phyloP scores from a whole-genome alignment of 2,888 invertebrate species.

The Onthophagus sagittarius region DNA sequence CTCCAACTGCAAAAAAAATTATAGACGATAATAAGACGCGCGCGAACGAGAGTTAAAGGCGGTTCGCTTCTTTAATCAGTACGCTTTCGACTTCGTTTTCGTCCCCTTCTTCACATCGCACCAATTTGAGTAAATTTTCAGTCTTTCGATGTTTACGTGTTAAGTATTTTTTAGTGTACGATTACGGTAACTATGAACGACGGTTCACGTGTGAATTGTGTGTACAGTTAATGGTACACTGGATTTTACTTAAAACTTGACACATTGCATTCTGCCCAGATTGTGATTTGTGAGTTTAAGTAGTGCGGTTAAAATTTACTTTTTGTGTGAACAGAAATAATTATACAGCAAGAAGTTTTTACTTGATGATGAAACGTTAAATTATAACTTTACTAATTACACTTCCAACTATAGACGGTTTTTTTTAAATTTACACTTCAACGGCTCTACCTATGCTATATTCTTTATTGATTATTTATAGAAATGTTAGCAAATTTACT shows the following conservation, averaged over 20 bases:
- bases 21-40: not conserved
- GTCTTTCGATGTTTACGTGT: not conserved
- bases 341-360: not conserved
- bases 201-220: not conserved
- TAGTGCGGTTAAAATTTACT: not conserved
- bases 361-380: not conserved
- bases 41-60: not conserved
- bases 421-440: no score
- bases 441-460: no score
- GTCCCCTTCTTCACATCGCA: not conserved
- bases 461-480: no score
- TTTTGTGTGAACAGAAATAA: not conserved
- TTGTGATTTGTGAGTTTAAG: not conserved
- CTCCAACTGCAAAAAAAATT: slow-evolving; percentile 35
- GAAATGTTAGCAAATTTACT: no score
- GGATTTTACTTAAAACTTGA: not conserved
- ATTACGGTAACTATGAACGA: not conserved
- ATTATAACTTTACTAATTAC: no score
- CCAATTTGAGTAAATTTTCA: not conserved
- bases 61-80: not conserved
- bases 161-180: not conserved
- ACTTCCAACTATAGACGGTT: no score
- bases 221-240: not conserved
- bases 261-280: not conserved
- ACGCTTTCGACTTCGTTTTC: not conserved